Percentiles rank a stretch among this genome's conserved stretches.
phyloP scores from a whole-genome alignment of 1,140 invertebrate genomes.

The Philopotamus ludificatus region DNA sequence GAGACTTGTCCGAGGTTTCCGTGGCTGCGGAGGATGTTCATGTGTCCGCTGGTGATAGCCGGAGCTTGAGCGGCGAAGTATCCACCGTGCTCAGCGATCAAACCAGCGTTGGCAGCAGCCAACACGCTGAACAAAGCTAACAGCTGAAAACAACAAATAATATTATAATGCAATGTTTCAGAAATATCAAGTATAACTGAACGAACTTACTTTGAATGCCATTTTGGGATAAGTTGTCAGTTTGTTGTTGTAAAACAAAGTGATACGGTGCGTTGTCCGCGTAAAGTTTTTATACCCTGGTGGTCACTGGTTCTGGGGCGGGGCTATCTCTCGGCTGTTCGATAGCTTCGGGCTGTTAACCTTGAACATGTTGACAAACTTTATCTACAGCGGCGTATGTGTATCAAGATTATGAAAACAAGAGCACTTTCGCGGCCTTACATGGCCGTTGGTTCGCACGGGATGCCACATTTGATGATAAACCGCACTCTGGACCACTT shows the following conservation, averaged over 20 bases:
- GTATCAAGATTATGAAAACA: constrained; percentile 7
- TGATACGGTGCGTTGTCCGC: not conserved
- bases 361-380: constrained; percentile 26
- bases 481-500: not conserved
- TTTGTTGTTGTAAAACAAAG: constrained; percentile 2
- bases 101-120: constrained; percentile 43
- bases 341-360: constrained; percentile 4
- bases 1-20: constrained; percentile 65
- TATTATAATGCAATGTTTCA: constrained; percentile 40
- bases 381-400: constrained; percentile 8
- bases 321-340: not conserved
- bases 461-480: not conserved
- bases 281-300: constrained; percentile 11
- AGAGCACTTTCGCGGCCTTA: constrained; percentile 25
- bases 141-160: constrained; percentile 48
- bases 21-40: constrained; percentile 62
- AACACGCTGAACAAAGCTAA: constrained; percentile 50
- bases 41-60: constrained; percentile 60
- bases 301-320: not conserved
- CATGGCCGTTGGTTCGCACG: not conserved
- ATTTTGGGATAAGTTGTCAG: constrained; percentile 14
- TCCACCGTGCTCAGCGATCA: constrained; percentile 20
- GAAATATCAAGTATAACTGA: not conserved
- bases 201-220: constrained; percentile 22
- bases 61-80: constrained; percentile 44